Percentiles rank a stretch among this genome's conserved stretches.
These are phyloP conservation scores for Pteropus alecto DNA, from an alignment of 2,113 vertebrate genomes.

Conservation along the genomic window DNA sequence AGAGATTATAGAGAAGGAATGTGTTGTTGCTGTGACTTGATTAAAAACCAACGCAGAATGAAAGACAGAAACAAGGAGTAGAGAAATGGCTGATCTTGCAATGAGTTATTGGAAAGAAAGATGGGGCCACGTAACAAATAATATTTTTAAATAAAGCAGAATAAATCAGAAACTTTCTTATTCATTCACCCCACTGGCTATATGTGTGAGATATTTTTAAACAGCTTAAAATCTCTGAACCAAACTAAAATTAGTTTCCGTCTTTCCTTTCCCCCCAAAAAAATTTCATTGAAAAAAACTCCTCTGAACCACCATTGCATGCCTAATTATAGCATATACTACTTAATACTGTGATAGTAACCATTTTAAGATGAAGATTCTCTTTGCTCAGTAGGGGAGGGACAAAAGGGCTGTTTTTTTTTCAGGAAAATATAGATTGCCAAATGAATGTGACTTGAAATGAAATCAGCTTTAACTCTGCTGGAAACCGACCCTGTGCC, in stretches of 20 bases:
- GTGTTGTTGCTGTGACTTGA: not conserved
- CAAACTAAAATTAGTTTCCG: constrained; percentile 40
- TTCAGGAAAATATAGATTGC: constrained; percentile 71
- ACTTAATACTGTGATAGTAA: not conserved
- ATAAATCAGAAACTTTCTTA: not conserved
- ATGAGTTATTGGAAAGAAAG: constrained; percentile 21
- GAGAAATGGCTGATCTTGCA: not conserved
- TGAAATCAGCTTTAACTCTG: constrained; percentile 59
- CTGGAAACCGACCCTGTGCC: constrained; percentile 80
- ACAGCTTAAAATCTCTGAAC: constrained; percentile 2
- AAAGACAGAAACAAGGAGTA: not conserved
- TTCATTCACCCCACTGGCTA: not conserved
- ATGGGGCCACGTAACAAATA: not conserved
- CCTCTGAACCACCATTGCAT: not conserved
- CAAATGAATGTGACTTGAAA: constrained; percentile 75
- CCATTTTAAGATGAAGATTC: constrained; percentile 67
- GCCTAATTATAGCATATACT: constrained; percentile 55
- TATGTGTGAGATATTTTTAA: not conserved
- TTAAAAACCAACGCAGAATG: constrained; percentile 46
- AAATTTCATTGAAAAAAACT: constrained; percentile 26
- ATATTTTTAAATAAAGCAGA: not conserved
- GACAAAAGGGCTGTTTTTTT: constrained; percentile 58
- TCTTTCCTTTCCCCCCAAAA: not conserved
- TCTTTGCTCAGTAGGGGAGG: not conserved
- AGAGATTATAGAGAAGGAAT: not conserved